Percentiles rank a stretch among this genome's conserved stretches.
Evolutionary conservation across 2,888 invertebrate genomes (phyloP).

Genomic region (Polia nebulosa): DNA sequence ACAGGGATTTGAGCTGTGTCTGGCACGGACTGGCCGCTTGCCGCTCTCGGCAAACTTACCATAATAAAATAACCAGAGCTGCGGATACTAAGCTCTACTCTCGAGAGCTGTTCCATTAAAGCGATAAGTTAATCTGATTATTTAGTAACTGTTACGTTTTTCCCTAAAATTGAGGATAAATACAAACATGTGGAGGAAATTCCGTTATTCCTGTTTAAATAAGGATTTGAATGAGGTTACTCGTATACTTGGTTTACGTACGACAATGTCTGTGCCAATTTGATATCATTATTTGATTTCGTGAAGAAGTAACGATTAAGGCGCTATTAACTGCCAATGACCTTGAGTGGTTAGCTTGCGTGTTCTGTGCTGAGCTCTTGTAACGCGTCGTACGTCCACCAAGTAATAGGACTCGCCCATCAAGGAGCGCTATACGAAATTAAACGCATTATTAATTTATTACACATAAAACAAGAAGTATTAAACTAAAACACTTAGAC

Average conservation of each 20-base stretch:
- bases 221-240: not conserved
- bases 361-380: too few species aligned
- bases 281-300: not conserved
- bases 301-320: conserved; percentile 2
- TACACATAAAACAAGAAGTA: too few species aligned
- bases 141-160: not conserved
- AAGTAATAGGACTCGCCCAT: too few species aligned
- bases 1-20: conserved; percentile 16
- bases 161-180: conserved; percentile 23
- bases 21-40: not conserved
- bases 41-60: conserved; percentile 3
- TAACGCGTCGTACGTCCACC: too few species aligned
- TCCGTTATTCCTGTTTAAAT: not conserved
- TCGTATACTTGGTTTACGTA: too few species aligned
- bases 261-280: not conserved
- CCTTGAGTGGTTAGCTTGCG: too few species aligned
- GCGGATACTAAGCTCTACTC: conserved; percentile 9
- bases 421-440: too few species aligned
- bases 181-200: not conserved
- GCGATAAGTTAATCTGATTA: conserved; percentile 10
- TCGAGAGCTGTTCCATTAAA: not conserved
- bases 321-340: too few species aligned
- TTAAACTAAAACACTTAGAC: too few species aligned
- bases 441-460: too few species aligned
- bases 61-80: conserved; percentile 37